Percentiles rank a stretch among this genome's conserved stretches.
Conservation (phyloP, 1,140 invertebrate genomes). For the Zeugodacus cucurbitae region DNA sequence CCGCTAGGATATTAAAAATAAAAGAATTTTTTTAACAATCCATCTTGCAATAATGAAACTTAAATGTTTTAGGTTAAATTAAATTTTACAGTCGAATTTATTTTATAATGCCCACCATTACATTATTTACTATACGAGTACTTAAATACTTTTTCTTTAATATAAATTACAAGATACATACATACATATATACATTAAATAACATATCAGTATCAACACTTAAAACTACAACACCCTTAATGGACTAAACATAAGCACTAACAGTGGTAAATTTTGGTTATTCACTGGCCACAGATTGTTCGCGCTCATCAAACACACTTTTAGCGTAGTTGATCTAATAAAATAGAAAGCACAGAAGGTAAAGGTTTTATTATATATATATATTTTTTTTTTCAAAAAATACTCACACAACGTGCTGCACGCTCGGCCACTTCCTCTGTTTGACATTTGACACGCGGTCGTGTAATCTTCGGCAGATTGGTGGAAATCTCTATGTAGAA, state of each 20-base stretch:
- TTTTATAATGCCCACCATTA: background rate
- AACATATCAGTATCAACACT: background rate
- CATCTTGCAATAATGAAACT: too few species aligned
- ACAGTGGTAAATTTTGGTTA: background rate
- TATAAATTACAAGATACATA: conserved; percentile 19
- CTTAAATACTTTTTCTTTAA: conserved; percentile 24
- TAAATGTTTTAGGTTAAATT: too few species aligned
- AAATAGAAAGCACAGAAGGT: conserved; percentile 61
- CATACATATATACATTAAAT: conserved; percentile 10
- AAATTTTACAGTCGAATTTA: background rate
- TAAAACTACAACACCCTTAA: background rate
- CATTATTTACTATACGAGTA: conserved; percentile 1
- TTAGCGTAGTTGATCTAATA: conserved; percentile 88
- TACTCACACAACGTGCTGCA: conserved; percentile 73
- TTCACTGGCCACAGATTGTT: conserved; percentile 65
- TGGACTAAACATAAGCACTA: background rate
- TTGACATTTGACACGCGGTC: conserved; percentile 87
- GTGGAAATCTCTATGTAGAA: conserved; percentile 85
- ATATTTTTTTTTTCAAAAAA: background rate
- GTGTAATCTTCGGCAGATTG: conserved; percentile 69
- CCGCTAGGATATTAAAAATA: background rate
- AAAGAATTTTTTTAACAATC: too few species aligned
- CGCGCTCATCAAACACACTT: conserved; percentile 83
- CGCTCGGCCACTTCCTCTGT: conserved; percentile 80
- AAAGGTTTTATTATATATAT: conserved; percentile 18